phyloP scores from a whole-genome alignment of 2,888 invertebrate species.

The Epiblema foenella region DNA sequence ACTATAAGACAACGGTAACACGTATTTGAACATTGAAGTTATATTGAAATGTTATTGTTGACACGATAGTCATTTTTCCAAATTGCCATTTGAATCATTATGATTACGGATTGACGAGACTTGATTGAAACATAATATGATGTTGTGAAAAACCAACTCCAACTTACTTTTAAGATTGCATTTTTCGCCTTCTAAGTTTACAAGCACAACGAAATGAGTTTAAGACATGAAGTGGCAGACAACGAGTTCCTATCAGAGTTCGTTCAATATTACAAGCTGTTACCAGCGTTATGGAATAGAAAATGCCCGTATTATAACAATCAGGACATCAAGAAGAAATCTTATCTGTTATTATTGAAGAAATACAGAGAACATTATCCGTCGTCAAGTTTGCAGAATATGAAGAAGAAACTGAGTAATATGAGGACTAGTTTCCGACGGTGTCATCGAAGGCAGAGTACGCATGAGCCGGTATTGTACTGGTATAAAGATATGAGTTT shows the following conservation, averaged over 20 bases:
- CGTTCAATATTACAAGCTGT: conserved; percentile 9
- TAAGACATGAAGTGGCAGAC: background rate
- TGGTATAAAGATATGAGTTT: conserved; percentile 28
- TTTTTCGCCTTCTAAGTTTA: background rate
- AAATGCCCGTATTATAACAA: conserved; percentile 5
- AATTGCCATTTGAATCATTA: conserved; percentile 6
- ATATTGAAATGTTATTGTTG: background rate
- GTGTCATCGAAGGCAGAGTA: background rate
- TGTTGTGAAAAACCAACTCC: background rate
- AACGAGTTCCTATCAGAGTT: background rate
- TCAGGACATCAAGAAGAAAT: background rate
- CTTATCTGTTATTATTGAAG: conserved; percentile 9
- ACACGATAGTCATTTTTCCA: conserved; percentile 20
- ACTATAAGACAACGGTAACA: background rate
- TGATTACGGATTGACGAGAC: conserved; percentile 9
- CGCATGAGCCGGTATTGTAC: background rate
- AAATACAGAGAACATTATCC: conserved; percentile 24
- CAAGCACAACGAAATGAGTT: conserved; percentile 3
- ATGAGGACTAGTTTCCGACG: conserved; percentile 16
- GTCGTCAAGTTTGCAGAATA: background rate
- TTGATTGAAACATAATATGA: conserved; percentile 4
- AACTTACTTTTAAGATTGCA: background rate
- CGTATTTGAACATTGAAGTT: background rate
- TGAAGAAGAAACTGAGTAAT: conserved; percentile 21
- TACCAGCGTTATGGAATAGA: conserved; percentile 28